Conservation (phyloP, 2,113 vertebrate genomes). For the Mobula hypostoma region DNA sequence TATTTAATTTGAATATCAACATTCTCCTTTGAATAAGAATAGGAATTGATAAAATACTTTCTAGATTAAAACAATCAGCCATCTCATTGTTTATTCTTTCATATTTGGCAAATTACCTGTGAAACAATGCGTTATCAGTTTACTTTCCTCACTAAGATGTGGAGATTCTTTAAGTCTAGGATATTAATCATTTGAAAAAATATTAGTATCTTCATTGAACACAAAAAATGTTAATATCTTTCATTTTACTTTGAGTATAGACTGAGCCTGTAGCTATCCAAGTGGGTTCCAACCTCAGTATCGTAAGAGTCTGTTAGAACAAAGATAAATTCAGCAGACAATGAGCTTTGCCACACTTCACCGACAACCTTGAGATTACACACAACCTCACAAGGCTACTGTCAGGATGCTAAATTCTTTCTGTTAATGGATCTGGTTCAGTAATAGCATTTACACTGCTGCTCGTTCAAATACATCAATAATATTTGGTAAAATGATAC, state of each 20-base stretch:
- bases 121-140: conserved; percentile 39
- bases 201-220: neutral
- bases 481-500: neutral
- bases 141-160: conserved; percentile 12
- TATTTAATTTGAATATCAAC: neutral
- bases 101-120: conserved; percentile 41
- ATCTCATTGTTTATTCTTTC: conserved; percentile 40
- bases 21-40: neutral
- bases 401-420: too few species aligned
- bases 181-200: conserved; percentile 30
- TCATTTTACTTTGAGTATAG: neutral
- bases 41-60: conserved; percentile 41
- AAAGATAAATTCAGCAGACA: neutral
- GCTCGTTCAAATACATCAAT: too few species aligned
- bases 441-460: too few species aligned
- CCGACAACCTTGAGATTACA: neutral
- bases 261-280: neutral
- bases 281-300: neutral
- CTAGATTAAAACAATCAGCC: conserved; percentile 42
- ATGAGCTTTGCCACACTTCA: neutral
- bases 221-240: neutral
- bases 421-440: too few species aligned
- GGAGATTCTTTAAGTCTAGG: conserved; percentile 18
- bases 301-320: neutral
- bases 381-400: too few species aligned